These are phyloP conservation scores for Ophonus ardosiacus DNA, from an alignment of 2,888 invertebrate genomes.

Conservation along the genomic window DNA sequence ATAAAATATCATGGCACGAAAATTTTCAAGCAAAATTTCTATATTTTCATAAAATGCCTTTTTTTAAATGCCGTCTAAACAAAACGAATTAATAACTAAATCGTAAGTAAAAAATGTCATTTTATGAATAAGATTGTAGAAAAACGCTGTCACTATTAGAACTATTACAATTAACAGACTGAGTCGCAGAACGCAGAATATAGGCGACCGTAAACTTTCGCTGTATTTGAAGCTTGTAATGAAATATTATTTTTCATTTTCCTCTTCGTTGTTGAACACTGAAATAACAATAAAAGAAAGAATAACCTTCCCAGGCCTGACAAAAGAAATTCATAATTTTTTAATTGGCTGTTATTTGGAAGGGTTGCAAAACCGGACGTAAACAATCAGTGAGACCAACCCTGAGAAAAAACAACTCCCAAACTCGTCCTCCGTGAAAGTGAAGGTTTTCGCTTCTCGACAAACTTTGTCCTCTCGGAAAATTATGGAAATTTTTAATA, in stretches of 20 bases:
- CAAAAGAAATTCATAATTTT: neutral
- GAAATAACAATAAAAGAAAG: neutral
- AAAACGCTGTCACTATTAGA: no score
- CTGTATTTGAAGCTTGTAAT: neutral
- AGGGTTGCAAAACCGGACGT: neutral
- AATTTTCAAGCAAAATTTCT: no score
- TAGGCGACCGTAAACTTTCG: no score
- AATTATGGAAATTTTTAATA: conserved; percentile 64
- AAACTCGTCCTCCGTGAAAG: neutral
- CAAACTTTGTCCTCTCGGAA: neutral
- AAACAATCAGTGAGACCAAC: neutral
- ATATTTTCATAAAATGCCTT: no score
- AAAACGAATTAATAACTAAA: no score
- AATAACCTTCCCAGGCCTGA: neutral
- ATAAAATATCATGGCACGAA: no score
- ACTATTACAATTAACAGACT: no score
- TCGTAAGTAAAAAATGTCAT: no score
- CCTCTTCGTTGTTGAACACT: neutral
- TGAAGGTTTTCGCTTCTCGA: neutral
- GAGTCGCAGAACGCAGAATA: no score
- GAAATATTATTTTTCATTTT: neutral
- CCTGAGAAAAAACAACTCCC: neutral
- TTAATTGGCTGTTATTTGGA: neutral
- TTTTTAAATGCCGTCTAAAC: no score
- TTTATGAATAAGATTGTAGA: no score